Conservation (phyloP, 2,888 invertebrate genomes). For the Glyphotaelius pellucidus region DNA sequence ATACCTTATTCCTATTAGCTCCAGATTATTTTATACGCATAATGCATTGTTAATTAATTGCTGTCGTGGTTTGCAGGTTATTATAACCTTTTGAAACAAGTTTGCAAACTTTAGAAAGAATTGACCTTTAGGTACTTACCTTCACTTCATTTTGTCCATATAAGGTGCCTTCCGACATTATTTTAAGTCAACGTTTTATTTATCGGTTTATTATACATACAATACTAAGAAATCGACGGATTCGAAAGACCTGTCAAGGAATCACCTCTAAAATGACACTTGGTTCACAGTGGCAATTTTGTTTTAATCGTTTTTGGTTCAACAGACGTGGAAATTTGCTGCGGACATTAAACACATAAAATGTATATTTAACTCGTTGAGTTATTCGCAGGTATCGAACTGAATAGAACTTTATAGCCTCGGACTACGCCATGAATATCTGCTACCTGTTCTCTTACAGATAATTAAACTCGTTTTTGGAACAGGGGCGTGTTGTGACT, state of each 20-base stretch:
- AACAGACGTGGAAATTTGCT: constrained; percentile 4
- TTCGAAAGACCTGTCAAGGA: constrained; percentile 40
- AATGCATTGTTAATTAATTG: not conserved
- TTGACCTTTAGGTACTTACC: not conserved
- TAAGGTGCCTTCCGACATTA: not conserved
- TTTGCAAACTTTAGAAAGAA: not conserved
- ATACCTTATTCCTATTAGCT: not conserved
- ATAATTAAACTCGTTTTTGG: not conserved
- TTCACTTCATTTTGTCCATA: not conserved
- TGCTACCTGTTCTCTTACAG: constrained; percentile 22
- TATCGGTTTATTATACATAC: constrained; percentile 3
- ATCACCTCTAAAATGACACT: not conserved
- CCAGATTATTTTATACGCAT: not conserved
- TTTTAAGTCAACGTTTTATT: constrained; percentile 28
- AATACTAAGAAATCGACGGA: constrained; percentile 6
- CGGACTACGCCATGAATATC: not conserved
- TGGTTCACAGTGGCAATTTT: not conserved
- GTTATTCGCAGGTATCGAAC: not conserved
- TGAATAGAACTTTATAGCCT: constrained; percentile 9
- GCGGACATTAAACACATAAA: constrained; percentile 29
- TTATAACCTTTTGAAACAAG: not conserved
- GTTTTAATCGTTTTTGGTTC: not conserved
- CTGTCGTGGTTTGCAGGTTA: not conserved
- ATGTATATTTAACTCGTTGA: constrained; percentile 9
- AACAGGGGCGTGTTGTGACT: not conserved